These are phyloP conservation scores for Melipona quadrifasciata DNA, from an alignment of 1,140 invertebrate genomes.

Conservation along the genomic window DNA sequence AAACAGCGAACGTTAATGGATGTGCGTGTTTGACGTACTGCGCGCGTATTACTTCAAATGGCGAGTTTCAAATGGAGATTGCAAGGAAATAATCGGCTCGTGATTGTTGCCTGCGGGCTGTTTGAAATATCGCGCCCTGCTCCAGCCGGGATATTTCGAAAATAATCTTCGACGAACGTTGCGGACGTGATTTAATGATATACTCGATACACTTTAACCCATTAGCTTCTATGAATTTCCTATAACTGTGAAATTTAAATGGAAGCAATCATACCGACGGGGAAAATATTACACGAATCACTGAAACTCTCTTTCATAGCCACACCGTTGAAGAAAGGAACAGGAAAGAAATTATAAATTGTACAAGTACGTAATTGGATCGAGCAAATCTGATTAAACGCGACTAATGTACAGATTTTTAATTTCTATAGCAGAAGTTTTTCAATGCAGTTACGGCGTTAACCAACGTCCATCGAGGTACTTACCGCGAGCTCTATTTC, in stretches of 20 bases:
- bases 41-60: constrained; percentile 7
- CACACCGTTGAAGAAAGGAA: too few relatives aligned
- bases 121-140: neutral
- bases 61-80: neutral
- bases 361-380: too few relatives aligned
- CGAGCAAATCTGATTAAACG: neutral
- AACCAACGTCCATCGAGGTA: neutral
- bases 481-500: constrained; percentile 55
- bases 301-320: too few relatives aligned
- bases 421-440: neutral
- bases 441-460: neutral
- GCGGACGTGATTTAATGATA: neutral
- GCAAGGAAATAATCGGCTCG: constrained; percentile 8
- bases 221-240: too few relatives aligned
- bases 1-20: constrained; percentile 30
- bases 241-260: neutral
- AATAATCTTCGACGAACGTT: neutral
- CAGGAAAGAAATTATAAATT: too few relatives aligned
- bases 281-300: too few relatives aligned
- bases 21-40: neutral
- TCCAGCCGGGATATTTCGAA: neutral
- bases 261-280: too few relatives aligned
- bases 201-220: neutral
- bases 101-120: neutral
- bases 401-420: neutral